Percentiles rank a stretch among this genome's conserved stretches.
These are phyloP conservation scores for Ryuthela nishihirai DNA, from an alignment of 2,888 invertebrate species.

Conservation along the genomic window DNA sequence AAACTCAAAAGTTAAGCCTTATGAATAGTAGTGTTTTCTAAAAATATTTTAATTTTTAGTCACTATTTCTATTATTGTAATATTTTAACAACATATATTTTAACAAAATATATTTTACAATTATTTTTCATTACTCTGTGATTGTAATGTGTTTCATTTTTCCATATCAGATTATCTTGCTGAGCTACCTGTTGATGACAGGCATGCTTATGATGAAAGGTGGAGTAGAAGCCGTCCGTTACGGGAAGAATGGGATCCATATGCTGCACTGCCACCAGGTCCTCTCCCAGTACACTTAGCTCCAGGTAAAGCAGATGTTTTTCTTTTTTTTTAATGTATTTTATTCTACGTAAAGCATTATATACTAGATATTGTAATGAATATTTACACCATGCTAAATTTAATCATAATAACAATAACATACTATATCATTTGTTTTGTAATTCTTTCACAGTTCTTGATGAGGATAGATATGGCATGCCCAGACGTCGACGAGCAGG, in stretches of 20 bases:
- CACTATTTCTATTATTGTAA: neutral
- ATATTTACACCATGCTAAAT: neutral
- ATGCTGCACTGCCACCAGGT: constrained; percentile 16
- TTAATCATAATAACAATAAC: neutral
- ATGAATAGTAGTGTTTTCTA: too few species aligned
- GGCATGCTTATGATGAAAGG: constrained; percentile 20
- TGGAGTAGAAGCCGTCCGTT: constrained; percentile 23
- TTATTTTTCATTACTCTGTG: neutral
- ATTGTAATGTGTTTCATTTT: neutral
- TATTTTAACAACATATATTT: neutral
- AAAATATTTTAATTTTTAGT: neutral
- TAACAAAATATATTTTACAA: neutral
- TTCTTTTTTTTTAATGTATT: neutral
- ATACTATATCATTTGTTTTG: neutral
- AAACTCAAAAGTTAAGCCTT: too few species aligned
- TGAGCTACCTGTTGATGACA: constrained; percentile 27
- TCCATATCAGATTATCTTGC: constrained; percentile 18
- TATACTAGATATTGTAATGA: neutral
- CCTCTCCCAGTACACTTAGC: constrained; percentile 25
- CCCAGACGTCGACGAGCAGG: constrained; percentile 20
- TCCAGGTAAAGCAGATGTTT: constrained; percentile 7
- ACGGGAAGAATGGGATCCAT: constrained; percentile 32
- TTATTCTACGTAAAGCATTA: neutral
- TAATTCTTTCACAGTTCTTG: constrained; percentile 14
- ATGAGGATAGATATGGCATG: constrained; percentile 38